Evolutionary conservation across 1,140 invertebrate genomes (phyloP).

Genomic region (Aplysia californica): DNA sequence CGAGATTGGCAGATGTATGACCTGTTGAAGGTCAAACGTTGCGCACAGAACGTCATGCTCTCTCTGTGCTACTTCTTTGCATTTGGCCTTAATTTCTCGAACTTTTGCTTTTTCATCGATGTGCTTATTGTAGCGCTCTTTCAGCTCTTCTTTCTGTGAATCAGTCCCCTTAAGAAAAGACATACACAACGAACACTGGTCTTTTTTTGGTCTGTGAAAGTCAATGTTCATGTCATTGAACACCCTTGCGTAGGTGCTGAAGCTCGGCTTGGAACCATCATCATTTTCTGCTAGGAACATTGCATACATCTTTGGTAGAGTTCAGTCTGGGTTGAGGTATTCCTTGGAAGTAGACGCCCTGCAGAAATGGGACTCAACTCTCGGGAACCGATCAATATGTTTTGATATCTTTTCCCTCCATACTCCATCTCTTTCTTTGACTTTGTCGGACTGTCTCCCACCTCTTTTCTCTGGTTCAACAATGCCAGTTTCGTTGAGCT

Average conservation of each 20-base stretch:
- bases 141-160: background rate
- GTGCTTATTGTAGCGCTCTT: background rate
- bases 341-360: slow-evolving; percentile 13
- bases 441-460: slow-evolving; percentile 3
- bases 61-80: background rate
- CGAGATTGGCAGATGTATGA: slow-evolving; percentile 20
- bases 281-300: slow-evolving; percentile 12
- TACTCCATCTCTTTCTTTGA: background rate
- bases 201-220: slow-evolving; percentile 12
- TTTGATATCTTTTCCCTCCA: background rate
- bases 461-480: background rate
- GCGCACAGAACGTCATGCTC: background rate
- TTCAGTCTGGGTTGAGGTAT: slow-evolving; percentile 2
- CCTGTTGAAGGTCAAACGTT: slow-evolving; percentile 24
- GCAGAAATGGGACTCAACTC: slow-evolving; percentile 13
- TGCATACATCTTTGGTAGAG: slow-evolving; percentile 14
- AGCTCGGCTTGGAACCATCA: background rate
- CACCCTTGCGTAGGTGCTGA: slow-evolving; percentile 1
- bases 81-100: background rate
- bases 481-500: background rate
- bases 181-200: slow-evolving; percentile 15
- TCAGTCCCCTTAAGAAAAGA: background rate
- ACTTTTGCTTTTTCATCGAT: slow-evolving; percentile 3
- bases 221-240: background rate
- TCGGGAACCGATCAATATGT: slow-evolving; percentile 11